These are phyloP conservation scores for Drosophila borborema DNA, from an alignment of 2,888 invertebrate species.

Conservation along the genomic window DNA sequence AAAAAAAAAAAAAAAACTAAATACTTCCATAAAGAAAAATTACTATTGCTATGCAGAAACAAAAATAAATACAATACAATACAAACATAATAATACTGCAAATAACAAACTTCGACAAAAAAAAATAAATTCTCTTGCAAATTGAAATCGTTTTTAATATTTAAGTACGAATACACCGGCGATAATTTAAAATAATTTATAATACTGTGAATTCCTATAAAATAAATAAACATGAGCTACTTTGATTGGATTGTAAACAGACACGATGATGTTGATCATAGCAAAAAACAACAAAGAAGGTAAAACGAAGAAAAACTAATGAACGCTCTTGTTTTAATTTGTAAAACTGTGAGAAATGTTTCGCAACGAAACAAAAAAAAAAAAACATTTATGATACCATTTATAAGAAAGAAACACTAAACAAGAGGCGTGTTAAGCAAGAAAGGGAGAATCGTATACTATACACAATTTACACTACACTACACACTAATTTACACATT, in stretches of 20 bases:
- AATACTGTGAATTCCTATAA: conserved; percentile 64
- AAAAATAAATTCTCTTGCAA: conserved; percentile 22
- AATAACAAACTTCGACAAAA: conserved; percentile 4
- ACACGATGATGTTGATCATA: conserved; percentile 30
- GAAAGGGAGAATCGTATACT: conserved; percentile 50
- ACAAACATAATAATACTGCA: conserved; percentile 22
- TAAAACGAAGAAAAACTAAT: conserved; percentile 29
- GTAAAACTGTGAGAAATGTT: conserved; percentile 78
- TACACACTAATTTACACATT: conserved; percentile 6
- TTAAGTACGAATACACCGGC: conserved; percentile 51
- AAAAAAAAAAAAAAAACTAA: conserved; percentile 30
- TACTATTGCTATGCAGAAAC: not conserved
- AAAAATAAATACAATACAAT: conserved; percentile 11
- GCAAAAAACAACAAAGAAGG: conserved; percentile 7
- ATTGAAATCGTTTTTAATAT: conserved; percentile 23
- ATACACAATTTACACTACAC: conserved; percentile 23
- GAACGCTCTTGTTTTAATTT: conserved; percentile 56
- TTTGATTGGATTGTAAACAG: conserved; percentile 53
- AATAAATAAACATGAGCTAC: conserved; percentile 12
- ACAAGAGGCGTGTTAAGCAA: conserved; percentile 40
- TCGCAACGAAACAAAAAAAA: conserved; percentile 76
- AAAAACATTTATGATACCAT: conserved; percentile 33
- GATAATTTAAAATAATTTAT: conserved; percentile 60
- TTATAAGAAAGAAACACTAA: conserved; percentile 43
- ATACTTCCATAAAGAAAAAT: conserved; percentile 51